Conservation (phyloP, 2,113 vertebrate species). For the Vulpes ferrilata region DNA sequence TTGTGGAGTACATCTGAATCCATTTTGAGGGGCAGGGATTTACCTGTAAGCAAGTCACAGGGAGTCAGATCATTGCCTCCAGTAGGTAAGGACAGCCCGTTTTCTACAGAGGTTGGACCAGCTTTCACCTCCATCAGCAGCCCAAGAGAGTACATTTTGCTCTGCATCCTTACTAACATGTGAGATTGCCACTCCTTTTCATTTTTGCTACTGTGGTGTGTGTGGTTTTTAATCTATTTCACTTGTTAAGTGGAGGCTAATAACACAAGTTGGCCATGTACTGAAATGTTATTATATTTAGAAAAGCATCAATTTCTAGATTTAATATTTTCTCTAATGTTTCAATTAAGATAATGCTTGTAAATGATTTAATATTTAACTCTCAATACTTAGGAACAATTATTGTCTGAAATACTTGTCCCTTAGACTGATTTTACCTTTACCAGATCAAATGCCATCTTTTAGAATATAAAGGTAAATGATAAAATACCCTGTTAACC, state of each 20-base stretch:
- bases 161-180: background rate
- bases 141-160: background rate
- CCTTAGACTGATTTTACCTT: slow-evolving; percentile 29
- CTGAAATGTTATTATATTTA: slow-evolving; percentile 6
- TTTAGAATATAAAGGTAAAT: slow-evolving; percentile 26
- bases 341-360: background rate
- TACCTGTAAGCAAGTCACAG: background rate
- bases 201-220: background rate
- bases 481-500: background rate
- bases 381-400: background rate
- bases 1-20: background rate
- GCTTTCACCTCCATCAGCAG: background rate
- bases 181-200: background rate
- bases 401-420: slow-evolving; percentile 5
- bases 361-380: background rate
- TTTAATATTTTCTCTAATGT: background rate
- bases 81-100: background rate
- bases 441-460: slow-evolving; percentile 2
- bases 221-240: background rate
- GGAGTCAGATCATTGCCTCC: background rate
- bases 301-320: background rate
- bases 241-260: background rate
- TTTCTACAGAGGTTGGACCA: background rate
- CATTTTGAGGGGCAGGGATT: background rate
- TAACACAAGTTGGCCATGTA: background rate